Base-by-base conservation (phyloP, 2,797 vertebrate genomes). In the Pangasius macronema region DNA sequence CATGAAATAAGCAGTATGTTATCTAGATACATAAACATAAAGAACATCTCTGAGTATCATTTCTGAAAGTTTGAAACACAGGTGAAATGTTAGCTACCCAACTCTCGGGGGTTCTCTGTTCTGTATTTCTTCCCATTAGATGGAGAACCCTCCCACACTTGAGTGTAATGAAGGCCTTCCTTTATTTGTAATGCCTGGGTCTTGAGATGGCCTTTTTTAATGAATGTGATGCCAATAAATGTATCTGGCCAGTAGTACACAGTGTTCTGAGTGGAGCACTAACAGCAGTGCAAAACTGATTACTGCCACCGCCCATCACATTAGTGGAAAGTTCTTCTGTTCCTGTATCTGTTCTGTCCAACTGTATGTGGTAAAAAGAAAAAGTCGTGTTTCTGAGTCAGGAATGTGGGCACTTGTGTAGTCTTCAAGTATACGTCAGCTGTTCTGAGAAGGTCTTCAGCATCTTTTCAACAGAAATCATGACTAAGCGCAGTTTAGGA, bases 261-360 rank as follows among this genome's bases (percentile, higher is more conserved):
- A 42, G 22, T 24, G 36, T 20, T 46, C 70, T 27, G 22, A 46
- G 5, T 77, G 75, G 49, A 77, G 16, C 49, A 5, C n/a, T 55
- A 33, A 77, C 20, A n/a, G 55, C 49, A 0, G n/a, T 16, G 9
- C n/a, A 9, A 77, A 77, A 10, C 49, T 8, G 55, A 81, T 59
- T 11, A 39, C 77, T 80, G 9, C 53, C 55, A 81, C 14, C 75
- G 16, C 49, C 49, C 16, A 8, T 30, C 75, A 55, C 18, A 18
- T 77, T 53, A 20, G n/a, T 33, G 75, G n/a, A 79, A 79, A 55
- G 18, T 22, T 13, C 53, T 24, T 57, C 53, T 57, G 76, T 57
- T 36, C 10, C 49, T n/a, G 20, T 67, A 88, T 93, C 80, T 39
- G 30, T 53, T 72, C 59, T 82, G 67, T 75, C 49, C 81, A 72